Evolutionary conservation across 2,888 invertebrate genomes (phyloP).

Genomic region (Aleiodes alternator): DNA sequence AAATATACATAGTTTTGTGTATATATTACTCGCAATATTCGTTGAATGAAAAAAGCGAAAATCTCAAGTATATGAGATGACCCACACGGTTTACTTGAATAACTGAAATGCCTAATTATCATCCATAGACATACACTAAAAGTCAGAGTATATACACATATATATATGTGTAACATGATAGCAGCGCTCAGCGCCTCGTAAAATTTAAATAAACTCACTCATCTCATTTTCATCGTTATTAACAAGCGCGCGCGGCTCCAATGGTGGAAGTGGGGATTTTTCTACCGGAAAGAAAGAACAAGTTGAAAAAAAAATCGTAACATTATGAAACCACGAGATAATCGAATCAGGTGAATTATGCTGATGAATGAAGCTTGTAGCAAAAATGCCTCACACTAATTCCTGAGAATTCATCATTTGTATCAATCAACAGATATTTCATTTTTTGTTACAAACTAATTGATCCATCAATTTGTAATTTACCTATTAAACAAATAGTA

Average conservation of each 20-base stretch:
- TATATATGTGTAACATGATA: conserved; percentile 44
- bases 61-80: conserved; percentile 55
- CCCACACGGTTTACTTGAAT: conserved; percentile 47
- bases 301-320: conserved; percentile 9
- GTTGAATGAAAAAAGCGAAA: conserved; percentile 55
- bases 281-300: conserved; percentile 23
- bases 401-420: too few relatives aligned
- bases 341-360: background rate
- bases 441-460: too few relatives aligned
- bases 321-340: background rate
- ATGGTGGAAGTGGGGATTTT: conserved; percentile 1
- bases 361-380: background rate
- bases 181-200: conserved; percentile 54
- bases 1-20: background rate
- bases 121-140: conserved; percentile 51
- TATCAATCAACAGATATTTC: too few relatives aligned
- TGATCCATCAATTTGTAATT: too few relatives aligned
- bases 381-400: too few relatives aligned
- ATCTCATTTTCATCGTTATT: conserved; percentile 56
- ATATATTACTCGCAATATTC: conserved; percentile 45
- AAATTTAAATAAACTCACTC: conserved; percentile 59
- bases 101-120: conserved; percentile 53
- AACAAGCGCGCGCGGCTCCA: conserved; percentile 47
- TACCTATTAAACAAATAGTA: background rate
- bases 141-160: conserved; percentile 15